phyloP scores from a whole-genome alignment of 2,888 invertebrate genomes.

The Aspidiotus destructor region DNA sequence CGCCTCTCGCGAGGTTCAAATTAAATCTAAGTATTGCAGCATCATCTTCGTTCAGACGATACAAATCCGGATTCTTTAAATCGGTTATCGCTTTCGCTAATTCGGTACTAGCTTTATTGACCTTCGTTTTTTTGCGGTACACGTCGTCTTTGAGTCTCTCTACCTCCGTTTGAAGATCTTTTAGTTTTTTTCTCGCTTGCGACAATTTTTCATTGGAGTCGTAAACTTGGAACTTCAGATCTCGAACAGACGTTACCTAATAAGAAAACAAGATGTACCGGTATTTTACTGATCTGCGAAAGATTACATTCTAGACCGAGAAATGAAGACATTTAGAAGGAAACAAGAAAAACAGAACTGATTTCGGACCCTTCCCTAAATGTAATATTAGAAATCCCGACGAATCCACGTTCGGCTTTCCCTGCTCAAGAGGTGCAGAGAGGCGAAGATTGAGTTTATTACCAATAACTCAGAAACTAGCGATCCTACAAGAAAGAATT shows the following conservation, averaged over 20 bases:
- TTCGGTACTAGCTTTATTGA: slow-evolving; percentile 15
- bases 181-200: slow-evolving; percentile 16
- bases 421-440: too few relatives aligned
- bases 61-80: slow-evolving; percentile 13
- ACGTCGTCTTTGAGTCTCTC: slow-evolving; percentile 22
- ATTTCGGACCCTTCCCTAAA: too few relatives aligned
- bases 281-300: too few relatives aligned
- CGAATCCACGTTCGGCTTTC: too few relatives aligned
- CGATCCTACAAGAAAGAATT: too few relatives aligned
- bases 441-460: too few relatives aligned
- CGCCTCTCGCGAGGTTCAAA: slow-evolving; percentile 18
- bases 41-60: slow-evolving; percentile 25
- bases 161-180: slow-evolving; percentile 16
- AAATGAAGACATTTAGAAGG: background rate
- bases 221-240: slow-evolving; percentile 24
- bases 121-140: slow-evolving; percentile 11
- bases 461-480: too few relatives aligned
- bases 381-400: too few relatives aligned
- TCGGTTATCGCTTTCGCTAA: slow-evolving; percentile 17
- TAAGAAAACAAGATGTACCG: background rate
- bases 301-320: too few relatives aligned
- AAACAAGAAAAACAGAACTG: background rate
- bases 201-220: slow-evolving; percentile 18
- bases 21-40: slow-evolving; percentile 16
- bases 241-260: slow-evolving; percentile 17